These are phyloP conservation scores for Nasonia longicornis DNA, from an alignment of 1,140 invertebrate species.

Conservation along the genomic window DNA sequence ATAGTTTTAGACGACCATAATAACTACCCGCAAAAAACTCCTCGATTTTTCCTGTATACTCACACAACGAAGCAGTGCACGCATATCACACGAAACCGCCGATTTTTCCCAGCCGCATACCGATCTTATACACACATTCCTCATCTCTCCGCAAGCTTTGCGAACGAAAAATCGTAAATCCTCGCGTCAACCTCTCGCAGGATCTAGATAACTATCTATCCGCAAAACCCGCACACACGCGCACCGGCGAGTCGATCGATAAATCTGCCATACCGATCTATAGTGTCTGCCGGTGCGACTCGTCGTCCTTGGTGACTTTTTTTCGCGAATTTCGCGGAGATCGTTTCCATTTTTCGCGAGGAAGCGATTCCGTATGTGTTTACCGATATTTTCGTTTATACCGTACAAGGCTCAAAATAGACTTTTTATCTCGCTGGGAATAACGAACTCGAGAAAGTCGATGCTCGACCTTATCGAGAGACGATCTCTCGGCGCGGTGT, in stretches of 20 bases:
- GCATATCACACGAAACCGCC: background rate
- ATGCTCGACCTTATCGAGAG: too few relatives aligned
- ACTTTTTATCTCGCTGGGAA: too few relatives aligned
- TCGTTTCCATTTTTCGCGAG: background rate
- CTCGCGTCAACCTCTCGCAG: background rate
- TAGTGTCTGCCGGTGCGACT: background rate
- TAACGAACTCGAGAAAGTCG: too few relatives aligned
- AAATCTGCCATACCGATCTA: conserved; percentile 21
- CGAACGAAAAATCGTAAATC: background rate
- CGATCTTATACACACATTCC: background rate
- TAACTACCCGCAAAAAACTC: background rate
- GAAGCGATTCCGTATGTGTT: background rate
- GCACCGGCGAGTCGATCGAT: conserved; percentile 7
- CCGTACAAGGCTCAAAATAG: too few relatives aligned
- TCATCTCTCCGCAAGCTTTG: background rate
- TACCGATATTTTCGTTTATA: too few relatives aligned
- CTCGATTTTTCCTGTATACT: background rate
- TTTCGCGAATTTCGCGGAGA: background rate
- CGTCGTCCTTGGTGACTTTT: background rate
- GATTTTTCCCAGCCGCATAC: conserved; percentile 1
- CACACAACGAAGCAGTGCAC: too few relatives aligned
- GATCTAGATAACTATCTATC: conserved; percentile 20
- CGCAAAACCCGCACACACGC: background rate
- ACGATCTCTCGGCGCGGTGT: too few relatives aligned
- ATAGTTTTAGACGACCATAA: background rate